A percentile compares a stretch with the other conserved stretches of the same genome.
These are phyloP conservation scores for Leucophenga maculata DNA, from an alignment of 2,888 invertebrate species.

Conservation along the genomic window DNA sequence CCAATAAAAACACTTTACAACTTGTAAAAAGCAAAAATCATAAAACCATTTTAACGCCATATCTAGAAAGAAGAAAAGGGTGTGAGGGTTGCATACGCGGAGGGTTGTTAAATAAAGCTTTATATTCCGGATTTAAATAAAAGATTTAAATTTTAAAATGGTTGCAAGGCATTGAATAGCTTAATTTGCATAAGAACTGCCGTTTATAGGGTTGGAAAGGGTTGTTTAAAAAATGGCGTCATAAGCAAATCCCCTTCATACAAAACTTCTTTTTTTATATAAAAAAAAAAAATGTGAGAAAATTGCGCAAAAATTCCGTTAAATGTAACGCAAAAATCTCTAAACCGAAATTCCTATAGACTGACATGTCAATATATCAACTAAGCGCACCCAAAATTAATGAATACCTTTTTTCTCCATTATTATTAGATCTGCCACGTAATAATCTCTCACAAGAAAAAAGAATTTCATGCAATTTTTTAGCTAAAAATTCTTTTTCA, in stretches of 20 bases:
- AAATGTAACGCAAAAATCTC: slow-evolving; percentile 27
- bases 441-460: slow-evolving; percentile 26
- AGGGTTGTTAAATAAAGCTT: background rate
- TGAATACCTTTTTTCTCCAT: slow-evolving; percentile 20
- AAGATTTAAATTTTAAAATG: slow-evolving; percentile 32
- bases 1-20: slow-evolving; percentile 70
- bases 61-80: background rate
- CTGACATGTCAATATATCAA: slow-evolving; percentile 37
- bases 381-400: slow-evolving; percentile 41
- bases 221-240: slow-evolving; percentile 33
- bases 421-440: slow-evolving; percentile 44
- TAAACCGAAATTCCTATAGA: background rate
- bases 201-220: slow-evolving; percentile 32
- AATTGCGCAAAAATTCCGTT: slow-evolving; percentile 57
- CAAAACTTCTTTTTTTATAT: slow-evolving; percentile 3
- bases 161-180: slow-evolving; percentile 6
- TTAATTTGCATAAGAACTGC: no score
- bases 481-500: slow-evolving; percentile 46
- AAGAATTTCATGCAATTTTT: slow-evolving; percentile 26
- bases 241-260: background rate
- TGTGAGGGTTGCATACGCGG: background rate
- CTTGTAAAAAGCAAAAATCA: slow-evolving; percentile 57
- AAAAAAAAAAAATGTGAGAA: slow-evolving; percentile 48
- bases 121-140: background rate
- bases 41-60: slow-evolving; percentile 43